Percentiles rank a stretch among this genome's conserved stretches.
Conservation (phyloP, 2,113 vertebrate genomes). For the Antechinus stuartii region DNA sequence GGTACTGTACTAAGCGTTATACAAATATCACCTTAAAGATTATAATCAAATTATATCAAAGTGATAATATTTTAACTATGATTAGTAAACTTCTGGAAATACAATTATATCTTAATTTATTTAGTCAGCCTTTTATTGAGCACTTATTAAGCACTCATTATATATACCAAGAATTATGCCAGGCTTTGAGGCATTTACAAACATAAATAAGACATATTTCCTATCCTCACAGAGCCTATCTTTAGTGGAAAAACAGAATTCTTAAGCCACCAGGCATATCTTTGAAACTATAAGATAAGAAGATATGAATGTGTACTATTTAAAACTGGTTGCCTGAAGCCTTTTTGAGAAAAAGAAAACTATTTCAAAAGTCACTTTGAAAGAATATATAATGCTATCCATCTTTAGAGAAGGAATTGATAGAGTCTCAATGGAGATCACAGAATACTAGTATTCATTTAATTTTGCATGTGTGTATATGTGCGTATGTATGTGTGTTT, state of each 20-base stretch:
- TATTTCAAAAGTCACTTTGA: conserved; percentile 49
- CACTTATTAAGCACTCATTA: neutral
- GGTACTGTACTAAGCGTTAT: neutral
- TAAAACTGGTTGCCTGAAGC: conserved; percentile 31
- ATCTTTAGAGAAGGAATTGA: neutral
- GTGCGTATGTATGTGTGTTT: neutral
- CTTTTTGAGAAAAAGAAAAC: conserved; percentile 12
- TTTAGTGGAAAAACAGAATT: neutral
- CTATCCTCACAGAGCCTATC: neutral
- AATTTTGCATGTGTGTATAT: neutral
- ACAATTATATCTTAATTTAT: neutral
- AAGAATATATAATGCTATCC: neutral
- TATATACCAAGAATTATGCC: neutral
- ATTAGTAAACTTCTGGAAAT: neutral
- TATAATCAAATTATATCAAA: neutral
- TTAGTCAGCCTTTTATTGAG: neutral
- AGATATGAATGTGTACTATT: conserved; percentile 29
- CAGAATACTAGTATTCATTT: neutral
- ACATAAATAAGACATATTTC: neutral
- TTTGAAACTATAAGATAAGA: conserved; percentile 20
- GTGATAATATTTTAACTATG: neutral
- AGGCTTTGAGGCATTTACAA: neutral
- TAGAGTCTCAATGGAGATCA: neutral
- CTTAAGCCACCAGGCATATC: conserved; percentile 3
- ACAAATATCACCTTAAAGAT: neutral